Conservation (phyloP, 2,113 vertebrate species). For the Phocoena sinus region DNA sequence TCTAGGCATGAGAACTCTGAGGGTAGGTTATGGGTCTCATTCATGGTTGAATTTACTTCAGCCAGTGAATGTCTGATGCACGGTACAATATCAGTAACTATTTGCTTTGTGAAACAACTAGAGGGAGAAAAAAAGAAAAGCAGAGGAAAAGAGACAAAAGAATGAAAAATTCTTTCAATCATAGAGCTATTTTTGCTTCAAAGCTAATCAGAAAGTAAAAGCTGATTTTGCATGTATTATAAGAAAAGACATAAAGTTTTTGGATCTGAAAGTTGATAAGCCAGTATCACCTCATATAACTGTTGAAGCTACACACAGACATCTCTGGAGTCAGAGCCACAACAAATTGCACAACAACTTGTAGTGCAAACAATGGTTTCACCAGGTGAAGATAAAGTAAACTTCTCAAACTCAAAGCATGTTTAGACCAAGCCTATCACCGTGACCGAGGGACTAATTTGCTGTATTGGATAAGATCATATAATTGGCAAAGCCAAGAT, state of each 20-base stretch:
- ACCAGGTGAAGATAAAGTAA: conserved; percentile 36
- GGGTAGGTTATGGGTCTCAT: neutral
- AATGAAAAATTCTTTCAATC: neutral
- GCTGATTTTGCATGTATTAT: neutral
- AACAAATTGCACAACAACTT: conserved; percentile 29
- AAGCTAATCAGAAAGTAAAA: conserved; percentile 30
- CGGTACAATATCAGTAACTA: neutral
- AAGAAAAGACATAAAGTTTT: neutral
- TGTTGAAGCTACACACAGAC: neutral
- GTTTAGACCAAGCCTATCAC: neutral
- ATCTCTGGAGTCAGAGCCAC: conserved; percentile 21
- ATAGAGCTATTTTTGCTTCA: neutral
- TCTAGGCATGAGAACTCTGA: neutral
- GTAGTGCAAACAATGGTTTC: conserved; percentile 2
- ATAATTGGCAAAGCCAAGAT: neutral
- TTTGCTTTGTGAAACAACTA: neutral
- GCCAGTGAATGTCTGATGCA: neutral
- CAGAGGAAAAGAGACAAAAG: neutral
- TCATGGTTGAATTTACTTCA: neutral
- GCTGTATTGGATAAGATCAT: conserved; percentile 6
- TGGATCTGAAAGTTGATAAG: conserved; percentile 27
- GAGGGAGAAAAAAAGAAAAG: neutral
- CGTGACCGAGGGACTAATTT: neutral
- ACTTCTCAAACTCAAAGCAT: conserved; percentile 36
- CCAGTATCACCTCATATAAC: neutral